Percentiles rank a stretch among this genome's conserved stretches.
phyloP scores from a whole-genome alignment of 1,140 invertebrate species.

The Lordiphosa stackelbergi region DNA sequence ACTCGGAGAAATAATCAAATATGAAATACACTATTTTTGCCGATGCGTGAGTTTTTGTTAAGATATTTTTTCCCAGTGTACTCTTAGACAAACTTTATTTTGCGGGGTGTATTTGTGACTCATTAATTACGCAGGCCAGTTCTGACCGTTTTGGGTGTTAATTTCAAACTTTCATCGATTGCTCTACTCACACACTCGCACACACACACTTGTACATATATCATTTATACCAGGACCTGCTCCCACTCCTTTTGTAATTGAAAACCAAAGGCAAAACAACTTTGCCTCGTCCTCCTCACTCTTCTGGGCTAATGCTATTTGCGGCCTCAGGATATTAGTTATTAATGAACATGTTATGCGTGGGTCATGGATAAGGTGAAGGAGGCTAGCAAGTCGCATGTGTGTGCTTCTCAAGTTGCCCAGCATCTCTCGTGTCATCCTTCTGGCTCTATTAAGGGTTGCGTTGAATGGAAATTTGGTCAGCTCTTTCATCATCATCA shows the following conservation, averaged over 20 bases:
- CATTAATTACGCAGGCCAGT: constrained; percentile 65
- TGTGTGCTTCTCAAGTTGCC: constrained; percentile 22
- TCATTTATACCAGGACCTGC: constrained; percentile 24
- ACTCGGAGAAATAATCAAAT: constrained; percentile 13
- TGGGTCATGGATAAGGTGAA: constrained; percentile 20
- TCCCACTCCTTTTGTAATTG: constrained; percentile 60
- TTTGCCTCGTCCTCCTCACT: constrained; percentile 22
- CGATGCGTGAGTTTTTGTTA: background rate
- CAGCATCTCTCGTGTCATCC: constrained; percentile 13
- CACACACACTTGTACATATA: constrained; percentile 19
- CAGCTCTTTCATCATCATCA: constrained; percentile 45
- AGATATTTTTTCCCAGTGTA: constrained; percentile 14
- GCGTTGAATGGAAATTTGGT: constrained; percentile 8
- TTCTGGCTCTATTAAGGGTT: constrained; percentile 43
- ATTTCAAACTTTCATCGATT: constrained; percentile 73
- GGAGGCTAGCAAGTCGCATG: constrained; percentile 3
- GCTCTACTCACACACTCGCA: constrained; percentile 17
- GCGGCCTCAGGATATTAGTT: constrained; percentile 69
- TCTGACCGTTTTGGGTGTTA: constrained; percentile 57
- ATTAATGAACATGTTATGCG: constrained; percentile 63
- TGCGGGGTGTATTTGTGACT: constrained; percentile 53
- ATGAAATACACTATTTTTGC: background rate
- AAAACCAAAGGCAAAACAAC: constrained; percentile 68
- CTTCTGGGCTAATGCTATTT: constrained; percentile 58
- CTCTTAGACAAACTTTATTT: constrained; percentile 48